Conservation (phyloP, 2,113 vertebrate genomes). For the Clarias macrocephalus region DNA sequence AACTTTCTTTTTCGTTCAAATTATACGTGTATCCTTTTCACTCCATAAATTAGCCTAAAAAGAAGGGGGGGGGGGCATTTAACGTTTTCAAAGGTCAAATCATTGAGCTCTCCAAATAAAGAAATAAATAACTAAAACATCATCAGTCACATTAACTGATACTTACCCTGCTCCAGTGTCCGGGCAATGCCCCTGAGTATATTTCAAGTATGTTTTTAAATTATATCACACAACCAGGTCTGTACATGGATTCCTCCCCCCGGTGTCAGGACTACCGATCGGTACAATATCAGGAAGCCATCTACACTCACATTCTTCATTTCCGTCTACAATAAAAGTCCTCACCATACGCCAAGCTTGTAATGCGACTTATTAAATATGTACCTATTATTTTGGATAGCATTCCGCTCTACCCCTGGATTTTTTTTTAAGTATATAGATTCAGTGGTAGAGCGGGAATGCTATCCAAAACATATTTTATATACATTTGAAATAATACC, state of each 20-base stretch:
- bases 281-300: not conserved
- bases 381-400: not conserved
- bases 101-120: not conserved
- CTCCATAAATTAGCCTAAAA: not conserved
- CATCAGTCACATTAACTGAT: not conserved
- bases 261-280: not conserved
- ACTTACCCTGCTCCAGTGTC: not conserved
- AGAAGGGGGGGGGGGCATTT: not conserved
- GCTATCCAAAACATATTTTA: not conserved
- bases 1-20: not conserved
- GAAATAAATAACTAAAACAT: not conserved
- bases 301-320: not conserved
- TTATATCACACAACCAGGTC: not conserved
- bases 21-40: not conserved
- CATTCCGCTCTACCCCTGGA: not conserved
- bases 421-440: no score
- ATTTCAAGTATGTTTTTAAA: not conserved
- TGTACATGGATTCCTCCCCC: not conserved
- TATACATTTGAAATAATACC: no score
- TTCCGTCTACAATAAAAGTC: not conserved
- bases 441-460: not conserved
- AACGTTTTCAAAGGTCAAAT: slow-evolving; percentile 30
- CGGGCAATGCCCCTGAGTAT: not conserved
- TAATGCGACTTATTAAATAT: not conserved
- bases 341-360: not conserved